Evolutionary conservation across 2,888 invertebrate species (phyloP).

Genomic region (Sylvicola fuscatus): DNA sequence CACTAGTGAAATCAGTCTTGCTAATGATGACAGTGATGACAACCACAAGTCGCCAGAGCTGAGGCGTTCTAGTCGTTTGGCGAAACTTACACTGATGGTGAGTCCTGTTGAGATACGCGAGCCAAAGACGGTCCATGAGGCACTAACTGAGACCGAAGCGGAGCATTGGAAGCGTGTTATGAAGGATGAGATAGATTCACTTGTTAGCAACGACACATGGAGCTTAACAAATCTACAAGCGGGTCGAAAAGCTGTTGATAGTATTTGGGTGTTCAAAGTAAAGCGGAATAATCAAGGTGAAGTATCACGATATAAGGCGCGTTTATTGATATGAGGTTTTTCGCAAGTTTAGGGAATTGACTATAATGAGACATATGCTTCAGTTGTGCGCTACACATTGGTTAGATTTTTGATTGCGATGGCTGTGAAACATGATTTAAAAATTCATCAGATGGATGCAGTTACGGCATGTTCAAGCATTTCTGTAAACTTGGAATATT

Average conservation of each 20-base stretch:
- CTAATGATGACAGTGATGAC: too few species aligned
- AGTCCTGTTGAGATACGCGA: too few species aligned
- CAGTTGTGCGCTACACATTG: constrained; percentile 8
- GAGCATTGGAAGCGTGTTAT: constrained; percentile 10
- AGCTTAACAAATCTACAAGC: constrained; percentile 8
- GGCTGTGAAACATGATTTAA: constrained; percentile 8
- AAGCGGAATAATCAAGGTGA: constrained; percentile 3
- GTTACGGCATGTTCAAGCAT: constrained; percentile 3
- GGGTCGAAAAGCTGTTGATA: constrained; percentile 6
- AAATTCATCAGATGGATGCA: constrained; percentile 5
- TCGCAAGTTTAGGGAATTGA: constrained; percentile 7
- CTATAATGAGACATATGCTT: constrained; percentile 8
- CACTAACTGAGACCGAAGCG: constrained; percentile 1
- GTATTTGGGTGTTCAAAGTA: constrained; percentile 4
- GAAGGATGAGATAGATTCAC: constrained; percentile 10
- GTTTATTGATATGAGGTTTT: constrained; percentile 8
- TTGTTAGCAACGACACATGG: constrained; percentile 9
- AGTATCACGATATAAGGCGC: constrained; percentile 7
- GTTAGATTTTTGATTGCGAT: constrained; percentile 8
- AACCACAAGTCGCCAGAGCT: too few species aligned
- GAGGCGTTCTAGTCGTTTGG: too few species aligned
- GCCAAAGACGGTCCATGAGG: background rate
- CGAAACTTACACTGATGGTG: too few species aligned
- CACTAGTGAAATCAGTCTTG: too few species aligned
- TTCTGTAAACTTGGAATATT: constrained; percentile 2